Evolutionary conservation across 2,888 invertebrate species (phyloP), one percentile per base, ranked within the genome.

Genomic region (Chymomyza procnemis): DNA sequence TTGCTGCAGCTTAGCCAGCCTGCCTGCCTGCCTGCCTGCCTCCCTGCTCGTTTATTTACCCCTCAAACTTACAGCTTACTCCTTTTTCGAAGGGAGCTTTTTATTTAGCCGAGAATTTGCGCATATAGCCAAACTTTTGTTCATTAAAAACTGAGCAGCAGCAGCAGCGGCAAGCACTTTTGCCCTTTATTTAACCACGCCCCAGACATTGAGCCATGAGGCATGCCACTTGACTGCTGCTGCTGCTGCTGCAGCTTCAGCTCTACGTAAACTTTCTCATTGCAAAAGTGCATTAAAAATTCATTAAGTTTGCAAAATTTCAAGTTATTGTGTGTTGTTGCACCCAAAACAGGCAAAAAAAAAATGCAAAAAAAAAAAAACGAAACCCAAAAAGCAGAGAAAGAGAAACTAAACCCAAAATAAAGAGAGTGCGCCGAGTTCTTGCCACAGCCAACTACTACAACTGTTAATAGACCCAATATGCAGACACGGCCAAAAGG

Each of bases 221-320:
- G 26, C 30, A 18, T 18, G 66, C 69, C 56, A 48, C 54, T 55
- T 61, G 69, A 74, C 69, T 63, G 58, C 48, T 34, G 26, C 22
- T 22, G 19, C 55, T 34, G 21, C 21, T 52, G 52, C 21, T 9
- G 48, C 47, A 46, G 59, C 47, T 59, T 21, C 47, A 18, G 58
- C 19, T 59, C 4, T 61, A 61, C 55, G 69, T 73, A 63, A 64
- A 67, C 74, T 78, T 74, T 79, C 78, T 85, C 84, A 76, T 78
- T 85, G 87, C 87, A 78, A 83, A 84, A 89, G 88, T 86, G 88
- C 88, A 89, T 89, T 89, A 89, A 89, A 89, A 89, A 89, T 89
- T 89, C 89, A 89, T 89, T 89, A 89, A 88, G 89, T 88, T 89
- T 85, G 82, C 77, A 79, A 80, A 88, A 85, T 89, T 88, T 88